Percentiles rank a stretch among this genome's conserved stretches.
These are phyloP conservation scores for Marcusenius ussheri DNA, from an alignment of 2,113 vertebrate genomes.

Conservation along the genomic window DNA sequence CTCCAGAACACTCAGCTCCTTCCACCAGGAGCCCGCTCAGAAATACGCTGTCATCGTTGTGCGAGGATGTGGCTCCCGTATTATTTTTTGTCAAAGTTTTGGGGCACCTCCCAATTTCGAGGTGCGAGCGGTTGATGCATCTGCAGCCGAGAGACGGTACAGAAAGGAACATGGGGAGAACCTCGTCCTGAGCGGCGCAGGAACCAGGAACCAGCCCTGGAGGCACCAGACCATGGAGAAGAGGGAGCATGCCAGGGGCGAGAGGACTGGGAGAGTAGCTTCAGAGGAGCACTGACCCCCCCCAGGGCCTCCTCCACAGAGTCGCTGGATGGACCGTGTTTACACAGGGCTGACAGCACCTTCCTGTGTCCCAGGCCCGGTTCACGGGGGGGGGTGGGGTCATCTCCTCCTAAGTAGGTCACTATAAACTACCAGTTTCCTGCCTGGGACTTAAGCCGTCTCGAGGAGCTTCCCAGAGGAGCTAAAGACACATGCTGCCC, in stretches of 20 bases:
- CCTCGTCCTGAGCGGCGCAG: not conserved
- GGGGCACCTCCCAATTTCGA: not conserved
- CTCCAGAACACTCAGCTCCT: slow-evolving; percentile 29
- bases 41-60: not conserved
- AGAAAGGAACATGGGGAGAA: not conserved
- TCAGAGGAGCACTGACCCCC: not conserved
- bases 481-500: slow-evolving; percentile 56
- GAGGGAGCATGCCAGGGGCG: not conserved
- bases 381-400: slow-evolving; percentile 28
- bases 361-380: slow-evolving; percentile 58
- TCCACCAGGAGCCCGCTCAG: not conserved
- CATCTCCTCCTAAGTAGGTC: slow-evolving; percentile 55
- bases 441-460: slow-evolving; percentile 51
- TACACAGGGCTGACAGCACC: slow-evolving; percentile 61
- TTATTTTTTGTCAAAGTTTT: not conserved
- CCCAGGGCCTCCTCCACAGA: slow-evolving; percentile 39
- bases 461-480: slow-evolving; percentile 51
- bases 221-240: not conserved
- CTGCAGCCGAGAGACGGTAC: not conserved
- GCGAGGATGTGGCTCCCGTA: not conserved
- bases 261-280: not conserved
- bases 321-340: slow-evolving; percentile 56
- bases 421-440: slow-evolving; percentile 66
- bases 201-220: not conserved
- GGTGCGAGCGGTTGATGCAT: not conserved